Evolutionary conservation across 2,888 invertebrate genomes (phyloP).

Genomic region (Drosophila mettleri): DNA sequence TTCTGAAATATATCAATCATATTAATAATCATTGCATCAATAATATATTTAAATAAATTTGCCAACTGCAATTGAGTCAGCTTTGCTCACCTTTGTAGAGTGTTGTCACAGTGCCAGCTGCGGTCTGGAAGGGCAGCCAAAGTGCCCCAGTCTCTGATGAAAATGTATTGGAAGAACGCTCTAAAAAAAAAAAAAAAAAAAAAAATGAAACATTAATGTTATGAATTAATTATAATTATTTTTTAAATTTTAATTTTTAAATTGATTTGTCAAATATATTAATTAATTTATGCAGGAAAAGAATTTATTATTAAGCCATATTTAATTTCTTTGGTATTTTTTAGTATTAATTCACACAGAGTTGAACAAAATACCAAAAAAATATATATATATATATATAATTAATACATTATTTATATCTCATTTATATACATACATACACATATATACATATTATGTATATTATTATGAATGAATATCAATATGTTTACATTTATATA

Average conservation of each 20-base stretch:
- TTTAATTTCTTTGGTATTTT: neutral
- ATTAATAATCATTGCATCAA: too few species aligned
- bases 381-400: too few species aligned
- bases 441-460: neutral
- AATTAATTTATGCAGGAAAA: too few species aligned
- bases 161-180: constrained; percentile 86
- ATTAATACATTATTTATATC: neutral
- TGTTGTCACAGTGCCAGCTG: constrained; percentile 91
- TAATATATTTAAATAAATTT: too few species aligned
- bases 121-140: constrained; percentile 92
- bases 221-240: neutral
- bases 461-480: neutral
- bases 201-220: neutral
- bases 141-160: constrained; percentile 87
- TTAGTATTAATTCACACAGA: neutral
- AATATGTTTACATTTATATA: neutral
- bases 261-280: too few species aligned
- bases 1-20: constrained; percentile 86
- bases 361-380: neutral
- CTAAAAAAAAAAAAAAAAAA: constrained; percentile 84
- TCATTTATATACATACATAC: neutral
- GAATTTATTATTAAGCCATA: neutral
- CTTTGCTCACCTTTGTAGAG: constrained; percentile 89
- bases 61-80: neutral
- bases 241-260: neutral